phyloP scores from a whole-genome alignment of 2,888 invertebrate genomes.

The Tineola bisselliella region DNA sequence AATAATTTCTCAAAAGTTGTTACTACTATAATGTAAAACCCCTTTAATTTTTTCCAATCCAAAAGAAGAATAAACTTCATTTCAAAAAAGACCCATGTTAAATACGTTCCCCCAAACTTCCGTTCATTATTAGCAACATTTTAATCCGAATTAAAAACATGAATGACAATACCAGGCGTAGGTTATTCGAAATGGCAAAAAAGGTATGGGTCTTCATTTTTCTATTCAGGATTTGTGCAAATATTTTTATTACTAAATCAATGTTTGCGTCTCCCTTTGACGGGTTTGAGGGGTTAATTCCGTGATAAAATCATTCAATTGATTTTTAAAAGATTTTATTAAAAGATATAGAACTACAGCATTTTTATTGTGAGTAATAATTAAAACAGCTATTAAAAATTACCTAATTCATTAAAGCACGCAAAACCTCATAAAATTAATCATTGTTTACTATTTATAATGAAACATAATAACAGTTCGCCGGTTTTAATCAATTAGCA shows the following conservation, averaged over 20 bases:
- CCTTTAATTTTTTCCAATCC: slow-evolving; percentile 17
- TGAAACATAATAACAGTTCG: background rate
- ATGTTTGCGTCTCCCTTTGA: slow-evolving; percentile 57
- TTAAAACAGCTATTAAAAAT: background rate
- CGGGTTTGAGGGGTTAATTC: slow-evolving; percentile 49
- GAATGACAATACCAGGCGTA: slow-evolving; percentile 43
- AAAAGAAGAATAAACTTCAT: background rate
- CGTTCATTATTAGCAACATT: slow-evolving; percentile 50
- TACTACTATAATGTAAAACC: too few species aligned
- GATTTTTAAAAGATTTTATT: background rate
- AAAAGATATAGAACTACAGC: background rate
- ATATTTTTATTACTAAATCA: slow-evolving; percentile 65
- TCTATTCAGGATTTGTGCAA: slow-evolving; percentile 50
- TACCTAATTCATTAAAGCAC: background rate
- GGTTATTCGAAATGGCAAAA: slow-evolving; percentile 25
- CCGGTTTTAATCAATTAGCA: background rate
- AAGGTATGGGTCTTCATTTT: slow-evolving; percentile 36
- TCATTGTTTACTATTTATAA: background rate
- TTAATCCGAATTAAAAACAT: slow-evolving; percentile 58
- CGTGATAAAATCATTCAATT: background rate
- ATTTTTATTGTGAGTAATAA: too few species aligned
- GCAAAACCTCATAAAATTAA: background rate
- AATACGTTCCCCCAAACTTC: slow-evolving; percentile 24
- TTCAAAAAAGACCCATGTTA: background rate
- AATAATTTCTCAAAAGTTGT: too few species aligned